Evolutionary conservation across 2,113 vertebrate genomes (phyloP), one percentile per base, ranked within the genome.

Genomic region (Murina feae): DNA sequence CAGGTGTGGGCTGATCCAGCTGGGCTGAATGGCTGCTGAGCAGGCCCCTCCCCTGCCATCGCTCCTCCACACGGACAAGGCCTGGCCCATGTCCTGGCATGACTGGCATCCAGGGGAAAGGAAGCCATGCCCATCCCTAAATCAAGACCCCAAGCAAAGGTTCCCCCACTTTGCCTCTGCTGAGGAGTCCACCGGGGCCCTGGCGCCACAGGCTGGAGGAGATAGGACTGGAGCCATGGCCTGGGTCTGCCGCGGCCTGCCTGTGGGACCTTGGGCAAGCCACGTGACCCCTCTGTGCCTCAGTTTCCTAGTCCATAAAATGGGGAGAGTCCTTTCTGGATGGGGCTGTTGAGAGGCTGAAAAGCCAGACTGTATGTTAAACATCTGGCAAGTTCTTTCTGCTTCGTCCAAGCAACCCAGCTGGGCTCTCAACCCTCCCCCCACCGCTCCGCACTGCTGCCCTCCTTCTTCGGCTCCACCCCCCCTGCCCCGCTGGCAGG

Each of bases 21-120:
- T 1, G 28, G 0, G 16, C 23, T 1, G 3, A 16, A 1, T 6
- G 6, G 20, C 51, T 1, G 39, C 65, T 30, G 21, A 37, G 68
- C 55, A 9, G 1, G 49, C 55, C 13, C 2, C 17, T 20, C 1
- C 32, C 30, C 1, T 4, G 21, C 4, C 1, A 7, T 1, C 1
- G 7, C 65, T 44, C 55, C 6, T 14, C 42, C 0, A 0, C 8
- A 1, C 0, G 39, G 51, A 21, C 20, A 39, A n/a, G 49, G 74
- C 51, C 75, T 6, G 10, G 23, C 66, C 32, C 17, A 0, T 2
- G 9, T n/a, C 58, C 42, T 2, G 2, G 42, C 28, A 25, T 1
- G 20, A n/a, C 69, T 20, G 7, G 4, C 20, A 0, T 4, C 37
- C 17, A 0, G 14, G 23, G 23, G 13, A 30, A 44, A 88, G 49